Evolutionary conservation across 2,888 invertebrate genomes (phyloP), one percentile per base, ranked within the genome.

Genomic region (Tridacna crocea): DNA sequence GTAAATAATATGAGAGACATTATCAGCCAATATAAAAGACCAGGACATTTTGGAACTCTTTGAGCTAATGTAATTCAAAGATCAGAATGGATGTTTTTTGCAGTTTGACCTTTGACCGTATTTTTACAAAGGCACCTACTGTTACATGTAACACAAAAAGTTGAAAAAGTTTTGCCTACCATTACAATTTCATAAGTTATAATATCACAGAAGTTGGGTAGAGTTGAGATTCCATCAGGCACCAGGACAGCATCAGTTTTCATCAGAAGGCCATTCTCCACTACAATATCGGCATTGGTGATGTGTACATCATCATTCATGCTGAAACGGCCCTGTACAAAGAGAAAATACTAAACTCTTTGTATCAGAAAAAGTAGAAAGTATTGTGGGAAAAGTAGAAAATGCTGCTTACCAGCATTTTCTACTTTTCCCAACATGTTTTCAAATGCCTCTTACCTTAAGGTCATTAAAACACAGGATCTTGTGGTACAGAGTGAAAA

Each of bases 231-330:
- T 22, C 84, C 84, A 12, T 75, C 82, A 12, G 92, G 90, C 22
- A 92, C 72, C 17, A 92, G 77, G 0, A 92, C 84, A 36, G 84
- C 83, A 47, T 90, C 88, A 10, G 91, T 85, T 70, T 90, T 89
- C 74, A 92, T 89, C 58, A 89, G 80, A 15, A 88, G 75, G 15
- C 92, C 93, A 86, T 92, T 92, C 17, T 68, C 84, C 10, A 90
- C 90, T 15, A 89, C 87, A 60, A 92, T 91, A 83, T 93, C 91
- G 22, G 90, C 79, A 82, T 91, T 92, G 12, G 89, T 87, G 2
- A 92, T 83, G 75, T 88, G 89, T n/a, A 89, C 86, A n/a, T 82
- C 75, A n/a, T 79, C 68, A 65, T 89, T 87, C 27, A 92, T 61
- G 74, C 80, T 80, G 22, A 92, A 87, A 70, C 83, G 87, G 51